Conservation (phyloP, 1,140 invertebrate species). For the Magallana gigas region DNA sequence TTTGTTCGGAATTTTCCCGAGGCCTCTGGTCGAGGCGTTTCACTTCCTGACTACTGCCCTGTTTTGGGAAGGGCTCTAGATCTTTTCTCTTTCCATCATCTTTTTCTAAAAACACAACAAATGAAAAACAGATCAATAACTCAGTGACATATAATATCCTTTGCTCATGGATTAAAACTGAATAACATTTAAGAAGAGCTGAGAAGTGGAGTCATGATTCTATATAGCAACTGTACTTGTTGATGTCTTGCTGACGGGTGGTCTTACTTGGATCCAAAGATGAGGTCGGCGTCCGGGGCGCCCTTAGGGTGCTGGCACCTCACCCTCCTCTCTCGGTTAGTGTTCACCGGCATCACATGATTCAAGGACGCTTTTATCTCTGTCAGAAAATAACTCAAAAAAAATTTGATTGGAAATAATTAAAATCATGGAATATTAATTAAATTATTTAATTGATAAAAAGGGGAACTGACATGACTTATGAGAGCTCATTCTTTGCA, state of each 20-base stretch:
- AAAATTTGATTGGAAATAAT: too few species aligned
- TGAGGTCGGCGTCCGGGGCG: slow-evolving; percentile 95
- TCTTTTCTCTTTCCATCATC: neutral
- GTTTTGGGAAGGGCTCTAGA: slow-evolving; percentile 29
- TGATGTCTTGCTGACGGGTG: neutral
- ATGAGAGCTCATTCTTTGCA: too few species aligned
- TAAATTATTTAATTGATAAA: too few species aligned
- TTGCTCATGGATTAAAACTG: too few species aligned
- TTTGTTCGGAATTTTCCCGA: neutral
- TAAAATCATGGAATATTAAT: too few species aligned
- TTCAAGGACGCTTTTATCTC: slow-evolving; percentile 81
- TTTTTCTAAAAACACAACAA: neutral
- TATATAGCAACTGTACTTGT: too few species aligned
- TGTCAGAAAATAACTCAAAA: slow-evolving; percentile 51
- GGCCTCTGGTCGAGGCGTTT: neutral
- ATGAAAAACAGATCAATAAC: too few species aligned
- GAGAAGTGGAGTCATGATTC: too few species aligned
- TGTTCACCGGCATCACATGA: slow-evolving; percentile 82
- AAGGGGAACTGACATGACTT: too few species aligned
- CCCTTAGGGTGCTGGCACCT: slow-evolving; percentile 97
- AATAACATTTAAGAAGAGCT: too few species aligned
- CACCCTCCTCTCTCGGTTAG: slow-evolving; percentile 82
- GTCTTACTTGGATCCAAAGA: slow-evolving; percentile 85
- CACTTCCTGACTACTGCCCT: neutral
- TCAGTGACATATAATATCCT: too few species aligned